Conservation (phyloP, 2,797 vertebrate species). For the Parauchenoglanis ngamensis region DNA sequence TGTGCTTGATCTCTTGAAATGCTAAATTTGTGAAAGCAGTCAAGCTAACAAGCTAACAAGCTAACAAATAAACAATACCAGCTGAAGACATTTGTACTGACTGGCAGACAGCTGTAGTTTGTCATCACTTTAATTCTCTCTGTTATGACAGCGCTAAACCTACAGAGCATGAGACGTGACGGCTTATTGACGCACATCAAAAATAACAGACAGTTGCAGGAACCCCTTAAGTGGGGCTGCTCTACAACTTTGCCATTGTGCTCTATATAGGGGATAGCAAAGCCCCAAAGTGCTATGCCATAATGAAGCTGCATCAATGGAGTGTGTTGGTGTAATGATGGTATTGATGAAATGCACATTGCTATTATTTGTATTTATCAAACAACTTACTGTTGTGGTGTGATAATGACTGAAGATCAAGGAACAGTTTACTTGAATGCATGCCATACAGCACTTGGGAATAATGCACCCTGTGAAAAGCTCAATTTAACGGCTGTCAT, state of each 20-base stretch:
- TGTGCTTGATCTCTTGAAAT: constrained; percentile 32
- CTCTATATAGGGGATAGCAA: constrained; percentile 71
- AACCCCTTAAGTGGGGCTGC: constrained; percentile 67
- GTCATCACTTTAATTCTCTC: constrained; percentile 64
- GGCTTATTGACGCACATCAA: constrained; percentile 75
- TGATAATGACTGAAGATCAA: constrained; percentile 64
- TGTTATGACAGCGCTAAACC: constrained; percentile 44
- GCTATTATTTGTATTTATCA: constrained; percentile 76
- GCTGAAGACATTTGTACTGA: constrained; percentile 69
- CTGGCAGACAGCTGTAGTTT: constrained; percentile 65
- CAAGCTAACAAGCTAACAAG: constrained; percentile 42
- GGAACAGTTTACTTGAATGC: constrained; percentile 67
- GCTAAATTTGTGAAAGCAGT: constrained; percentile 57
- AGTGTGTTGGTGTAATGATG: constrained; percentile 69
- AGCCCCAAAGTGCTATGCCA: constrained; percentile 67
- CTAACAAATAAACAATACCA: constrained; percentile 57
- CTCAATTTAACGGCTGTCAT: constrained; percentile 34
- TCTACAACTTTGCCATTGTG: constrained; percentile 61
- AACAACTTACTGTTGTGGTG: constrained; percentile 63
- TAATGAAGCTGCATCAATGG: constrained; percentile 79
- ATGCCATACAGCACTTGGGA: constrained; percentile 60
- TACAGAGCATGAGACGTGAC: constrained; percentile 67
- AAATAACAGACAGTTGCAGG: constrained; percentile 68
- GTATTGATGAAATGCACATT: constrained; percentile 71
- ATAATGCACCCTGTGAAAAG: background rate